Evolutionary conservation across 2,113 vertebrate species (phyloP).

Genomic region (Thomomys bottae): DNA sequence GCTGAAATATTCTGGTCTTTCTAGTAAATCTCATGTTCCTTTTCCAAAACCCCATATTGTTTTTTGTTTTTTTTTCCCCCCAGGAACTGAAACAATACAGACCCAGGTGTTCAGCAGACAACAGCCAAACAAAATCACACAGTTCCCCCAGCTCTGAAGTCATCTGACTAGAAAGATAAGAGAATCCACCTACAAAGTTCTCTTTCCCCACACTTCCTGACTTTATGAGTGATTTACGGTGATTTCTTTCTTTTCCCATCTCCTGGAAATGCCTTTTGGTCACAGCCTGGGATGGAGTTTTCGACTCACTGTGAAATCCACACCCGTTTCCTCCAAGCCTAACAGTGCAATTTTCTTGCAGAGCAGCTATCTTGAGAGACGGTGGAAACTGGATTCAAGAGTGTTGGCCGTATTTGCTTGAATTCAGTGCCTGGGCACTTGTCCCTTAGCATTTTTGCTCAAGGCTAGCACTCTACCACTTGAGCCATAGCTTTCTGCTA

Average conservation of each 20-base stretch:
- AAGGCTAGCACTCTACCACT: no score
- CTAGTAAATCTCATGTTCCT: neutral
- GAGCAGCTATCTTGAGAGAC: neutral
- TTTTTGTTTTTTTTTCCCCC: neutral
- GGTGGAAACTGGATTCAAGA: conserved; percentile 23
- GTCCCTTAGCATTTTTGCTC: no score
- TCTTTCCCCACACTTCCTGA: neutral
- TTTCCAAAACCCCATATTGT: neutral
- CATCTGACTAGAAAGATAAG: neutral
- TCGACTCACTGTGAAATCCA: conserved; percentile 28
- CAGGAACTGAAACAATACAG: conserved; percentile 48
- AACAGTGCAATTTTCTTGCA: neutral
- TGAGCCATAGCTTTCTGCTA: no score
- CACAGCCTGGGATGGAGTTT: conserved; percentile 32
- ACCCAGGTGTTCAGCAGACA: conserved; percentile 42
- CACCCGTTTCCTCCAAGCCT: conserved; percentile 51
- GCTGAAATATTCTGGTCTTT: conserved; percentile 19
- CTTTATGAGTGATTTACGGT: neutral
- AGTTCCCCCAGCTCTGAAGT: conserved; percentile 6
- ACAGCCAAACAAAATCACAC: conserved; percentile 32
- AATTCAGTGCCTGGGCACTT: no score
- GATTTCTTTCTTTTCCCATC: neutral
- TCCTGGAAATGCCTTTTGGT: conserved; percentile 22
- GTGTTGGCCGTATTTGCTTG: neutral
- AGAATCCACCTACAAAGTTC: neutral